Percentiles rank a stretch among this genome's conserved stretches.
These are phyloP conservation scores for Acanthaster planci DNA, from an alignment of 35 echinoderm and acorn worm genomes.

Conservation along the genomic window DNA sequence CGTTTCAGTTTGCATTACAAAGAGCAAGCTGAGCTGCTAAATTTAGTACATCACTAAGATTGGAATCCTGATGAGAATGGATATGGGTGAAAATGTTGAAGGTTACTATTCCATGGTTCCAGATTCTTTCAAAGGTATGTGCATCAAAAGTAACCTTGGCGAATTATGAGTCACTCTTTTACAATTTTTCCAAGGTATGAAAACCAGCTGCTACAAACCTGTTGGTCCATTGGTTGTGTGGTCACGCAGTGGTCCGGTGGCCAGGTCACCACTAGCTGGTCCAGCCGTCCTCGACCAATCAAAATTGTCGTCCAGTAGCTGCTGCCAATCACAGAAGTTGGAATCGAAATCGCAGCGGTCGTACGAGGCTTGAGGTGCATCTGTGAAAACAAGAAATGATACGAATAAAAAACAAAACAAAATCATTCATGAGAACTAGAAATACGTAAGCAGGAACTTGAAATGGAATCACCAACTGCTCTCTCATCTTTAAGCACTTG, in stretches of 20 bases:
- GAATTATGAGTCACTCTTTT: too few relatives aligned
- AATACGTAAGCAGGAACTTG: too few relatives aligned
- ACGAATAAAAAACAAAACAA: too few relatives aligned
- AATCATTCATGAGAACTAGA: too few relatives aligned
- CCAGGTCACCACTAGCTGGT: conserved; percentile 35
- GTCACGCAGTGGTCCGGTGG: conserved; percentile 74
- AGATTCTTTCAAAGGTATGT: too few relatives aligned
- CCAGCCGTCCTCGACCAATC: conserved; percentile 64
- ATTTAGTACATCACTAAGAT: neutral
- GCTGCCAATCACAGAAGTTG: conserved; percentile 71
- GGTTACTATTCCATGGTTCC: neutral
- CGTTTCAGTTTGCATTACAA: too few relatives aligned
- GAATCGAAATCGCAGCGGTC: conserved; percentile 78
- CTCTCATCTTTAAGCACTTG: too few relatives aligned
- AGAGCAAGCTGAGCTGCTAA: too few relatives aligned
- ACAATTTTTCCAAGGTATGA: too few relatives aligned
- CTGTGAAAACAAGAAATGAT: too few relatives aligned
- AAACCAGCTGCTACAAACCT: conserved; percentile 38
- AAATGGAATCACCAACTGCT: too few relatives aligned
- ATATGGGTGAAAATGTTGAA: neutral
- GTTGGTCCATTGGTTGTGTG: conserved; percentile 63
- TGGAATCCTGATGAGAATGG: neutral
- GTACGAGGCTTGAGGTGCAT: conserved; percentile 25
- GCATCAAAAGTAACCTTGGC: too few relatives aligned
- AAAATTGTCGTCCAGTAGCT: conserved; percentile 57